A percentile compares a stretch with the other conserved stretches of the same genome.
phyloP scores from a whole-genome alignment of 1,140 invertebrate species.

The Littorina saxatilis region DNA sequence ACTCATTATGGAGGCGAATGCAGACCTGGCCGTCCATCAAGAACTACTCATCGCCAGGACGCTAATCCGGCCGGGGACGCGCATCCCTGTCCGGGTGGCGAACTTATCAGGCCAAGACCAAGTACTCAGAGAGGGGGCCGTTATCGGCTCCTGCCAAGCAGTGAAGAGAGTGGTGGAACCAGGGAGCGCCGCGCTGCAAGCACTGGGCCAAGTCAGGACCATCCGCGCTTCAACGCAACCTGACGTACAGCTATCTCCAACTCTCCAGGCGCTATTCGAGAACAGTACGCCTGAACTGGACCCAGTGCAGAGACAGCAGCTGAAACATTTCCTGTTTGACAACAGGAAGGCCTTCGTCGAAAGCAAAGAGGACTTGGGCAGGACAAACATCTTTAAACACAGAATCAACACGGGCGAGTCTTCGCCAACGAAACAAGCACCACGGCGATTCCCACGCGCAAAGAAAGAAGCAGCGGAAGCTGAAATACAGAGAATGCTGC shows the following conservation, averaged over 20 bases:
- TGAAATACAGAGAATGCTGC: constrained; percentile 43
- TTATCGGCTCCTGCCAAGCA: neutral
- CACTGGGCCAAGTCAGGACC: too few species aligned
- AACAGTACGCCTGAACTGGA: neutral
- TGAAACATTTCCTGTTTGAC: neutral
- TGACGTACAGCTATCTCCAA: neutral
- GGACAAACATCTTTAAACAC: constrained; percentile 46
- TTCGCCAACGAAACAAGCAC: constrained; percentile 41
- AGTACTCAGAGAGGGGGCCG: neutral
- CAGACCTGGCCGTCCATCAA: neutral
- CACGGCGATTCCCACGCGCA: constrained; percentile 38
- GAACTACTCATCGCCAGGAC: neutral
- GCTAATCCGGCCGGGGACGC: neutral
- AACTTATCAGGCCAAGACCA: neutral
- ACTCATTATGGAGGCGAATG: neutral
- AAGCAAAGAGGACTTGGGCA: constrained; percentile 43
- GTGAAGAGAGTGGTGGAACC: neutral
- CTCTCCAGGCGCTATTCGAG: neutral
- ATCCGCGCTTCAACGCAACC: too few species aligned
- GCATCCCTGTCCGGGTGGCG: neutral
- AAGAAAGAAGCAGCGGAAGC: constrained; percentile 37
- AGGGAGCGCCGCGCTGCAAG: neutral
- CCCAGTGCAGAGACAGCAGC: neutral
- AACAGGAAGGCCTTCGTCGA: constrained; percentile 31
- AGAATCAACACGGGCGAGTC: constrained; percentile 45